Base-by-base conservation (phyloP, 2,113 vertebrate species). In the Protomyctophum bolini region DNA sequence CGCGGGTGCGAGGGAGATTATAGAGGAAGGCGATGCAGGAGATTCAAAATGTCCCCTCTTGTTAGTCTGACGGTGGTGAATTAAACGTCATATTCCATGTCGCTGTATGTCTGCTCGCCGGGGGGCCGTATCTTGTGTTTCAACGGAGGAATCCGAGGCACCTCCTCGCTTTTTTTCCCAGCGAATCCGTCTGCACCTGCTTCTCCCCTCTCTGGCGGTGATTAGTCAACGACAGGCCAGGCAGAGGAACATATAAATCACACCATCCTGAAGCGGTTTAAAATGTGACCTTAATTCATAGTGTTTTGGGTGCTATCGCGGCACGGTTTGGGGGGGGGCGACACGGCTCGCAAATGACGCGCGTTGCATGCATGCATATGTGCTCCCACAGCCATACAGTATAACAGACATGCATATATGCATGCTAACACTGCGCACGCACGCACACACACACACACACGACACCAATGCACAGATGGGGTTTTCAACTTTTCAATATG, bases 141-240 rank as follows among this genome's bases (percentile, higher is more conserved):
- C 58, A 86, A 86, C 58, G 54, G 73, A 52, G 73, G 81, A 81
- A 80, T 79, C 14, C n/a, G 3, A 64, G 68, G 58, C 29, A 7
- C 75, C 66, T 87, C 75, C 66, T 87, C 79, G 68, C 77, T 88
- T 79, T 83, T 86, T 70, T 62, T 77, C 21, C 21, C 62, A 63
- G 80, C 56, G 76, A 81, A 81, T 87, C 83, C 68, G 77, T 78
- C 76, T 82, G 72, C 87, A 89, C 89, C 87, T 90, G 85, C 80
- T 89, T 59, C 67, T 81, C 15, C 29, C 9, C 71, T 86, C 68
- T 67, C 61, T 83, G 63, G 33, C 86, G 80, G 83, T 85, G 79
- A 91, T 91, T 83, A 85, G 83, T 89, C 86, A 86, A 81, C 77
- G 85, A 87, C 88, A 79, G 83, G 68, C 55, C 50, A 65, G 68